Evolutionary conservation across 2,797 vertebrate species (phyloP), one percentile per base, ranked within the genome.

Genomic region (Halcyon badia): DNA sequence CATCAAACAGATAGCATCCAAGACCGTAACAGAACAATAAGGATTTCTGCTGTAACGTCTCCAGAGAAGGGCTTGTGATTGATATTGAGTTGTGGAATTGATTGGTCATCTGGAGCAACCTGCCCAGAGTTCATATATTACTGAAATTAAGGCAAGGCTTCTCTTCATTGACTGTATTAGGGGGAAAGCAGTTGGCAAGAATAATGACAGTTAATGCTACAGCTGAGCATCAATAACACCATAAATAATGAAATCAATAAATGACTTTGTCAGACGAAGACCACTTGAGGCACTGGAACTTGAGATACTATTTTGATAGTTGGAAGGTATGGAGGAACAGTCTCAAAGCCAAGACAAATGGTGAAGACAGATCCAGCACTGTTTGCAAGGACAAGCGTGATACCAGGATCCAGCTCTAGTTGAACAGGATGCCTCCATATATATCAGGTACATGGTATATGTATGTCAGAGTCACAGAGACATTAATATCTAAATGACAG

Each of bases 211-310:
- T 81, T 92, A 90, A 89, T 92, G 41, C 5, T 90, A 15, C 39
- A 81, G n/a, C 37, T 94, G 58, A 70, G 30, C 42, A 76, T 69
- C 58, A 41, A 21, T 82, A 81, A 51, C 48, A 66, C 84, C 48
- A 73, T 87, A 96, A 87, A 92, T 91, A 78, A 91, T 19, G 14
- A 39, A 83, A 52, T 95, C 79, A 82, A 56, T 89, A 95, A 76
- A 69, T 62, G 30, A 68, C 57, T 71, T 33, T 9, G 3, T 66
- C 72, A 88, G 49, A 48, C 60, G 51, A 87, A 90, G 77, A 73
- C 21, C 46, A 44, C 46, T 83, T 81, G 66, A 87, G 46, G 49
- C 51, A 76, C 18, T 1, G 2, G 58, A 84, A 62, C 20, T 7
- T 83, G 25, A 65, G 61, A 78, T 65, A 46, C 41, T 83, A 35